A percentile compares a stretch with the other conserved stretches of the same genome.
These are phyloP conservation scores for Steromphala cineraria DNA, from an alignment of 2,888 invertebrate species.

Conservation along the genomic window DNA sequence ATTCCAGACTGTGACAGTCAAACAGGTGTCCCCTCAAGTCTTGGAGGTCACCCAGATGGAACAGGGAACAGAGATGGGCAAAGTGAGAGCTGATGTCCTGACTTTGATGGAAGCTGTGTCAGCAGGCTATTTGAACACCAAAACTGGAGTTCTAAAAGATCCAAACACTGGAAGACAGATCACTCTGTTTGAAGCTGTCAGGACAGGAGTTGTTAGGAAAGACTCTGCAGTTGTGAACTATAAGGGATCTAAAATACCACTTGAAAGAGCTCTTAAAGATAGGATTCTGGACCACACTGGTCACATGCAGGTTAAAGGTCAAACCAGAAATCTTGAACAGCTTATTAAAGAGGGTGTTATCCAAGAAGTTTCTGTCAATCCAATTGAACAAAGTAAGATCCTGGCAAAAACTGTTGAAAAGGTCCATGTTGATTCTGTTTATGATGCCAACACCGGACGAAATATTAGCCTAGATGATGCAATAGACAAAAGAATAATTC, in stretches of 20 bases:
- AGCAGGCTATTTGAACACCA: conserved; percentile 84
- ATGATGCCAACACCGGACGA: conserved; percentile 55
- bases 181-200: conserved; percentile 87
- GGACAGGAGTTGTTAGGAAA: conserved; percentile 52
- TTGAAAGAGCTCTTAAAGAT: conserved; percentile 84
- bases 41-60: conserved; percentile 57
- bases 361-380: conserved; percentile 45
- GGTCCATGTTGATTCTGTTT: conserved; percentile 58
- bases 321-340: conserved; percentile 44
- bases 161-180: conserved; percentile 87
- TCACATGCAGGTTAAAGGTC: conserved; percentile 46
- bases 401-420: conserved; percentile 59
- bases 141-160: conserved; percentile 85
- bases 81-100: conserved; percentile 44
- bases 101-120: conserved; percentile 69
- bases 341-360: conserved; percentile 70
- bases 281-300: conserved; percentile 57
- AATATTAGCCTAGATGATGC: conserved; percentile 57
- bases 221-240: conserved; percentile 56
- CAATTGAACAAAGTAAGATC: conserved; percentile 43
- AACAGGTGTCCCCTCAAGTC: conserved; percentile 45
- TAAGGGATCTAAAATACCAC: conserved; percentile 77
- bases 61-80: conserved; percentile 34
- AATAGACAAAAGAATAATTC: conserved; percentile 65
- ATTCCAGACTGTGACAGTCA: conserved; percentile 47